These are phyloP conservation scores for Beroe forskalii DNA, from an alignment of 37 sponge, comb jelly and placozoan species.

Conservation along the genomic window DNA sequence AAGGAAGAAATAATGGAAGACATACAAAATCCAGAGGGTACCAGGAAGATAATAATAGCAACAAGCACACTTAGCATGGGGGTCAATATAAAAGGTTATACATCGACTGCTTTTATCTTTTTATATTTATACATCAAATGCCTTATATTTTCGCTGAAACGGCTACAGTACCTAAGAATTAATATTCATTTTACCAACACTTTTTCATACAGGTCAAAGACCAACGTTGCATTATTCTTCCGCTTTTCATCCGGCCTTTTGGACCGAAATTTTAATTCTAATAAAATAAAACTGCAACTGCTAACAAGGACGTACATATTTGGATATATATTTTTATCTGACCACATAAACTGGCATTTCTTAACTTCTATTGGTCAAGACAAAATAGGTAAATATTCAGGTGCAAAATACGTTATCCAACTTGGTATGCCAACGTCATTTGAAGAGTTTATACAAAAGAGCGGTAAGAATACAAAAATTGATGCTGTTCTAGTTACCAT, in stretches of 20 bases:
- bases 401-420: background rate
- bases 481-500: too few relatives aligned
- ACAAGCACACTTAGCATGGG: background rate
- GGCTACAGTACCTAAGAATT: too few relatives aligned
- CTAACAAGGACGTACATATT: too few relatives aligned
- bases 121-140: background rate
- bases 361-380: too few relatives aligned
- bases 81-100: background rate
- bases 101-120: background rate
- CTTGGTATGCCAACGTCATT: slow-evolving; percentile 4
- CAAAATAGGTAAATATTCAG: too few relatives aligned
- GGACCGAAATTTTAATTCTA: too few relatives aligned
- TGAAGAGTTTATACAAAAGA: slow-evolving; percentile 12
- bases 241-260: too few relatives aligned
- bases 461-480: too few relatives aligned
- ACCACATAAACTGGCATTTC: background rate
- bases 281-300: background rate
- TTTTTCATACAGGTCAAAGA: too few relatives aligned
- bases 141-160: too few relatives aligned
- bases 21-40: background rate
- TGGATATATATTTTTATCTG: background rate
- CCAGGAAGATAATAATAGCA: background rate
- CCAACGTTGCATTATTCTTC: too few relatives aligned
- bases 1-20: background rate
- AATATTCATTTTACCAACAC: too few relatives aligned